phyloP scores from a whole-genome alignment of 2,797 vertebrate species.

The Pachyuromys duprasi region DNA sequence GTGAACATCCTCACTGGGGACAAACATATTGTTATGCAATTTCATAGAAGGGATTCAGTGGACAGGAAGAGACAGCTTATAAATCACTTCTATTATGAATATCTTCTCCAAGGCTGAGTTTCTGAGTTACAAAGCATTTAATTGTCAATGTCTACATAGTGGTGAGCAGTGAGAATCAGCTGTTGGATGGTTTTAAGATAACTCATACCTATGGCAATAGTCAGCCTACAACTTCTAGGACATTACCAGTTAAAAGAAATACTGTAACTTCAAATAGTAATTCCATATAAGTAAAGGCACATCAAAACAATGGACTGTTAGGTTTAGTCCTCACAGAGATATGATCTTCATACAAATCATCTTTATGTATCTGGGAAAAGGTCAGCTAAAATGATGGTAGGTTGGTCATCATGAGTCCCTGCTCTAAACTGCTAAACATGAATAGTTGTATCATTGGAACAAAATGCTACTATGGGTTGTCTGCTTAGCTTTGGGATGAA shows the following conservation, averaged over 20 bases:
- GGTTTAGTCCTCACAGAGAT: neutral
- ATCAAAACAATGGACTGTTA: neutral
- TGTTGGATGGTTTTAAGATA: neutral
- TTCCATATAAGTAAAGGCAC: neutral
- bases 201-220: neutral
- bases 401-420: neutral
- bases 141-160: neutral
- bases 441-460: neutral
- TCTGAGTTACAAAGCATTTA: constrained; percentile 9
- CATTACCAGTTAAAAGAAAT: neutral
- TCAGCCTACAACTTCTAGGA: neutral
- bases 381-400: neutral
- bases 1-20: neutral
- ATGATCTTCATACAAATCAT: neutral
- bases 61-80: neutral
- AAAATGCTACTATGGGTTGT: neutral
- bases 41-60: neutral
- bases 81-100: neutral
- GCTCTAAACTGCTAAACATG: neutral
- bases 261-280: neutral
- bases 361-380: neutral
- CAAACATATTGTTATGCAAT: neutral
- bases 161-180: neutral
- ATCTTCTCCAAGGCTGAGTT: constrained; percentile 1
- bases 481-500: neutral